Base-by-base conservation (phyloP, 2,888 invertebrate species). In the Amphiduros pacificus region DNA sequence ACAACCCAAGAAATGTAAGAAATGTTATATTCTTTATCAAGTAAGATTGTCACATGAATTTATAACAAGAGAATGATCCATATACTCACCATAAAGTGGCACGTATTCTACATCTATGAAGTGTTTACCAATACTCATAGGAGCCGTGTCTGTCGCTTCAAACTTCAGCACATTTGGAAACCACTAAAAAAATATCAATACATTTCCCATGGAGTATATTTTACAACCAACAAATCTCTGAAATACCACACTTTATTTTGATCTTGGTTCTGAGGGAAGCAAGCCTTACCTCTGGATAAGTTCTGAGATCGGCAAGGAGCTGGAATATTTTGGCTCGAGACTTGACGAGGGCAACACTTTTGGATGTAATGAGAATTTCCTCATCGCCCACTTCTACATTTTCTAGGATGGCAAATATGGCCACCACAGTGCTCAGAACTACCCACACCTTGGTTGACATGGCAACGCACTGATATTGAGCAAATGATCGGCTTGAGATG, bases 81-180 rank as follows among this genome's bases (percentile, higher is more conserved):
- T n/a, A n/a, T n/a, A n/a, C 57, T 50, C 52, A 60, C 68, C 68
- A 32, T 60, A 62, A 9, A 68, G 29, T 5, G 66, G 66, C 11
- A 64, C 24, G 9, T 63, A 36, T 14, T 63, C 55, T 17, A 63
- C 40, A 28, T 68, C 66, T 9, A 54, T 57, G 55, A 64, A 68
- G 32, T 60, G 62, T 32, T 68, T 68, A 44, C 68, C 64, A 2
- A 66, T 36, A 1, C 61, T 61, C 56, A 68, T 62, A 1, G 62
- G 62, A 3, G 26, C 52, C 27, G 60, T 61, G 54, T 68, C 68
- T 4, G 53, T 51, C n/a, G 62, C 49, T 20, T 64, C 63, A 55
- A 63, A 64, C 11, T 44, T 55, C 4, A 27, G 52, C 29, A 65
- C 36, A 22, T 61, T 60, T 3, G 67, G 67, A 22, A 41, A 61